Evolutionary conservation across 2,113 vertebrate species (phyloP).

Genomic region (Paratilapia polleni): DNA sequence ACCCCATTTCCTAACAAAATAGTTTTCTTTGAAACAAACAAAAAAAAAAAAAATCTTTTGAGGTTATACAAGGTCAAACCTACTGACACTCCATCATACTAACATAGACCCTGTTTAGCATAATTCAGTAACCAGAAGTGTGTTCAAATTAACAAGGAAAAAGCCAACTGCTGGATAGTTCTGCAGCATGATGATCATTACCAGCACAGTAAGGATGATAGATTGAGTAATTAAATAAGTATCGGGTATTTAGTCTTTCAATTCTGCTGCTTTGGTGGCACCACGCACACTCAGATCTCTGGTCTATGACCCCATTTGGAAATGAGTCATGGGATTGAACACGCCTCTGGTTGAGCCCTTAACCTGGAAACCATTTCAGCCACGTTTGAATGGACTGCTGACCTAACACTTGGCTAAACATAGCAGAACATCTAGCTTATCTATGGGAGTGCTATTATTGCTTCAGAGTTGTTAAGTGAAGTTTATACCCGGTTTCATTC

Average conservation of each 20-base stretch:
- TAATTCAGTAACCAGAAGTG: constrained; percentile 63
- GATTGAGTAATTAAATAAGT: background rate
- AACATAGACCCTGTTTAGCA: constrained; percentile 60
- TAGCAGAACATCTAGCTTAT: constrained; percentile 70
- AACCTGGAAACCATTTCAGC: constrained; percentile 55
- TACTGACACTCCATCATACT: constrained; percentile 30
- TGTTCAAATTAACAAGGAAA: constrained; percentile 46
- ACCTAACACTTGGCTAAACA: constrained; percentile 46
- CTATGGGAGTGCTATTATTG: constrained; percentile 71
- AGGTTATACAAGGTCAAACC: constrained; percentile 67
- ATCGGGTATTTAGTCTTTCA: background rate
- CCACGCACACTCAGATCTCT: background rate
- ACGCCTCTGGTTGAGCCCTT: constrained; percentile 71
- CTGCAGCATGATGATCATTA: background rate
- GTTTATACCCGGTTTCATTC: constrained; percentile 46
- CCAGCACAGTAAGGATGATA: background rate
- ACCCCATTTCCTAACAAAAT: constrained; percentile 74
- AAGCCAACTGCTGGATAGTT: background rate
- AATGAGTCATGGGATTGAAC: constrained; percentile 32
- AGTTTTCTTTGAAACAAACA: constrained; percentile 70
- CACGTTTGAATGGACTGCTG: constrained; percentile 22
- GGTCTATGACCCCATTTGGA: background rate
- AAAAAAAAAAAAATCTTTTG: constrained; percentile 19
- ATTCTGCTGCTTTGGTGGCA: constrained; percentile 42
- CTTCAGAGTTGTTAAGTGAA: constrained; percentile 66